Percentiles rank a stretch among this genome's conserved stretches.
These are phyloP conservation scores for Leptinotarsa haldemani DNA, from an alignment of 2,888 invertebrate genomes.

Conservation along the genomic window DNA sequence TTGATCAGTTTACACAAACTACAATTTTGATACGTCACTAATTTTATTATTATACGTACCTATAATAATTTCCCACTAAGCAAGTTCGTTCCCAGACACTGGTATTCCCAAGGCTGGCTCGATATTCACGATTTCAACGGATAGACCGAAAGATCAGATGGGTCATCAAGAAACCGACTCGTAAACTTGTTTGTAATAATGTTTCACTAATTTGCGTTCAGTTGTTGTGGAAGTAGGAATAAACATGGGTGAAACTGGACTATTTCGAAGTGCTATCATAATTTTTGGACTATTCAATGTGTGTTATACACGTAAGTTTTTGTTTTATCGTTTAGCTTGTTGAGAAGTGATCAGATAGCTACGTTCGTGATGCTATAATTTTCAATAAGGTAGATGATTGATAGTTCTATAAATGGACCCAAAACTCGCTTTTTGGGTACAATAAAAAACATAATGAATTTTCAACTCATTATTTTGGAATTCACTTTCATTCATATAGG, in stretches of 20 bases:
- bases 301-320: conserved; percentile 37
- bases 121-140: conserved; percentile 33
- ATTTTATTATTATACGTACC: conserved; percentile 19
- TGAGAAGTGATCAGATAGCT: neutral
- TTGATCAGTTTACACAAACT: conserved; percentile 13
- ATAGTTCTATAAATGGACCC: no score
- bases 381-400: no score
- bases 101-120: conserved; percentile 56
- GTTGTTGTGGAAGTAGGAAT: conserved; percentile 25
- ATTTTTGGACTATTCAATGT: conserved; percentile 32
- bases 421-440: no score
- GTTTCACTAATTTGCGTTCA: conserved; percentile 18
- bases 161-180: conserved; percentile 47
- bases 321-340: conserved; percentile 4
- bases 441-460: no score
- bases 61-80: conserved; percentile 32
- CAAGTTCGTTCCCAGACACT: conserved; percentile 24
- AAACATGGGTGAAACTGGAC: conserved; percentile 18
- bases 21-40: conserved; percentile 11
- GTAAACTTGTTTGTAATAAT: conserved; percentile 35
- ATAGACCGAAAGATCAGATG: conserved; percentile 48
- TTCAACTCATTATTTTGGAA: no score
- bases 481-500: no score
- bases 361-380: no score
- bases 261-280: conserved; percentile 20